Base-by-base conservation (phyloP, 2,888 invertebrate genomes). In the Tanaodytes sp. region DNA sequence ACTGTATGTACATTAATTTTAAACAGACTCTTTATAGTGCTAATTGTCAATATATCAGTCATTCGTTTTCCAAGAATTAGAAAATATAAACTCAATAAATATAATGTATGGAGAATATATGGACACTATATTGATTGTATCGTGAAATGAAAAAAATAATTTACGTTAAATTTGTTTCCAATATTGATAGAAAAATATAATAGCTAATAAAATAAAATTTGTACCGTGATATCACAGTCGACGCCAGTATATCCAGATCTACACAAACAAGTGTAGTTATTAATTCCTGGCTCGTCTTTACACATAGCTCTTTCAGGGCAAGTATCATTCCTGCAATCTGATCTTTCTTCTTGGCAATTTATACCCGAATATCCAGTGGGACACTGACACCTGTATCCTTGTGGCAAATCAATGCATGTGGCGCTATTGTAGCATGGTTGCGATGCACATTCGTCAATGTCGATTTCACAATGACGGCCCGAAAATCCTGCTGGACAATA, bases 221-320 rank as follows among this genome's bases (percentile, higher is more conserved):
- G 87, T 87, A 92, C 93, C 70, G 96, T 96, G 37, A 95, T 88
- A 82, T 96, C 95, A 81, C 96, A 97, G 80, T 95, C 94, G 59
- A 92, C 88, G 33, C 98, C 98, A 14, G 97, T 96, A 81, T 97
- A 98, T 51, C 98, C 98, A 71, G 95, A 92, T 80, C 96, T 88
- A 82, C 98, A 98, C 8, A 98, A 87, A 81, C 98, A 98, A 1
- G 96, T 95, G 79, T 91, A 93, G 80, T 96, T 96, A 77, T 93
- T 94, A 76, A 90, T 91, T 64, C 93, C 95, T 15, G 93, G 96
- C 85, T 93, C 94, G 84, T 98, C 96, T 86, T 97, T 97, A 85
- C 98, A 98, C 94, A 97, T 96, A 2, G 97, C 97, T 79, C 96
- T 88, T 81, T 96, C 97, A 0, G 96, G 95, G 77, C 98, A 98